Evolutionary conservation across 2,797 vertebrate genomes (phyloP).

Genomic region (Poecilia velifera): DNA sequence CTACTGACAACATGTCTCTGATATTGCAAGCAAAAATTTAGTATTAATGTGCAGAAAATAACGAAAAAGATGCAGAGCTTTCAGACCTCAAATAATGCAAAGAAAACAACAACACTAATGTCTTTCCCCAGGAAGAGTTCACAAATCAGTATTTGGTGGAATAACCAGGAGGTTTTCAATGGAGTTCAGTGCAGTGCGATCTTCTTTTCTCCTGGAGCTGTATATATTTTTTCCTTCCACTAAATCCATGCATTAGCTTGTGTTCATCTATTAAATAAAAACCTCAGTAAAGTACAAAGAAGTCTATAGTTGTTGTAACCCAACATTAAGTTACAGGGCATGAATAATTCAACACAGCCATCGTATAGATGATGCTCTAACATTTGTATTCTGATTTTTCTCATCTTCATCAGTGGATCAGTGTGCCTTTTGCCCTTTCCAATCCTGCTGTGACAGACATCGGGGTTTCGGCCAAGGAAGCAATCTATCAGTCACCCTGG

Average conservation of each 20-base stretch:
- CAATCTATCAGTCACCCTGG: slow-evolving; percentile 90
- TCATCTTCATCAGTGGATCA: slow-evolving; percentile 88
- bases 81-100: no score
- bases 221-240: not conserved
- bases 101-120: no score
- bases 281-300: not conserved
- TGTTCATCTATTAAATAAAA: not conserved
- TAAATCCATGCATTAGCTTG: not conserved
- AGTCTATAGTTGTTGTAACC: not conserved
- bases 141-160: no score
- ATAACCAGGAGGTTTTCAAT: no score
- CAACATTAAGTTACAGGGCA: not conserved
- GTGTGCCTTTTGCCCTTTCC: slow-evolving; percentile 92
- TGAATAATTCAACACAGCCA: not conserved
- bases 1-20: no score
- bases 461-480: slow-evolving; percentile 84
- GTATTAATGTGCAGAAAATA: no score
- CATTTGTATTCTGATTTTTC: not conserved
- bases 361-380: not conserved
- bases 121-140: no score
- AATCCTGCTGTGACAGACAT: slow-evolving; percentile 93
- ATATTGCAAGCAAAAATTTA: no score
- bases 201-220: no score
- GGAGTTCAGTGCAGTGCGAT: no score
- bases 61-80: no score